Base-by-base conservation (phyloP, 1,140 invertebrate species). In the Lordiphosa stackelbergi region DNA sequence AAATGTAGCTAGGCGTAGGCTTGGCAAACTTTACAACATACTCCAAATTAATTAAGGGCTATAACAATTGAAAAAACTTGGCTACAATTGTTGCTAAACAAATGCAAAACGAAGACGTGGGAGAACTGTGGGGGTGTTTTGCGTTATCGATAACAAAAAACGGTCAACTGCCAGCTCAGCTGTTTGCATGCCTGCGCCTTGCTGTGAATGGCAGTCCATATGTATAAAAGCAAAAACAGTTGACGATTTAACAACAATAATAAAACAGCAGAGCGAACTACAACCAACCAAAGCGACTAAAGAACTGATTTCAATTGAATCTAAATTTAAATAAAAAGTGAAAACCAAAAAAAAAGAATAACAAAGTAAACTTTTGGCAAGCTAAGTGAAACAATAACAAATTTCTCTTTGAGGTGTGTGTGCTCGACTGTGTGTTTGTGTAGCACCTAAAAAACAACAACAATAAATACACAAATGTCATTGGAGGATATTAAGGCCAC, bases 401-500 rank as follows among this genome's bases (percentile, higher is more conserved):
- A 64, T 64, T 52, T 35, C 57, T 56, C 36, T 43, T 37, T 53
- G 28, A 38, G 47, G 43, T 58, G 70, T 41, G 54, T 24, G 36
- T 12, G 19, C 19, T 42, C 37, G 22, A 19, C 19, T 31, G 28
- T 31, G 28, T 31, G 28, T 31, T 31, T 31, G 28, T 31, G 28
- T 31, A 8, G 28, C 28, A 31, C 28, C 28, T 31, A 7, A 31
- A 31, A 31, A 31, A 31, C 28, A 31, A 31, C 28, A 31, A 31
- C 28, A 31, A 31, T 8, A 57, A 54, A 53, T 24, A 65, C 41
- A 62, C 40, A 69, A 59, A 79, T 84, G 78, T 73, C 78, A 78
- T 73, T 84, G 47, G 79, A 84, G 60, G 73, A 84, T 59, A 65
- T 84, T 16, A 84, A 73, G 62, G 45, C 63, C 55, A 84, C 69